Percentiles rank a stretch among this genome's conserved stretches.
Evolutionary conservation across 2,113 vertebrate species (phyloP).

Genomic region (Erythrocebus patas): DNA sequence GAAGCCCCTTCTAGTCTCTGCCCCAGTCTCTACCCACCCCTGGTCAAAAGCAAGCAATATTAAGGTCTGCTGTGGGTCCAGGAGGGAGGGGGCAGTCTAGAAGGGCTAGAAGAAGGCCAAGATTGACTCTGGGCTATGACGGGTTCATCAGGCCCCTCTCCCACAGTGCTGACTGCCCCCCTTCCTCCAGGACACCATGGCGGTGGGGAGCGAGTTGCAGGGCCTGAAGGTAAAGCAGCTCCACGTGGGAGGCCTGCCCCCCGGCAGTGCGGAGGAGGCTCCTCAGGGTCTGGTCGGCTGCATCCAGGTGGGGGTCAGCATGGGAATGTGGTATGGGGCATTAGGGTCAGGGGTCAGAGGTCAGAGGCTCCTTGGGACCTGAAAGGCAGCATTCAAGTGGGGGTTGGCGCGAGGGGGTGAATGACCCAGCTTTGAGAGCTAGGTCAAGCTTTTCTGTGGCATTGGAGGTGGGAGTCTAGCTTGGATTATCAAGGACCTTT

Average conservation of each 20-base stretch:
- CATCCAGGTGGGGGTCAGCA: conserved; percentile 89
- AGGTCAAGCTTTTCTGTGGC: not conserved
- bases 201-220: conserved; percentile 94
- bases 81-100: not conserved
- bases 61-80: not conserved
- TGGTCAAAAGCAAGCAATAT: not conserved
- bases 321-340: not conserved
- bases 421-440: not conserved
- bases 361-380: not conserved
- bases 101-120: not conserved
- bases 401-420: not conserved
- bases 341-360: not conserved
- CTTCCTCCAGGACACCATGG: conserved; percentile 90
- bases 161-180: not conserved
- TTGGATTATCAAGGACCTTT: not conserved
- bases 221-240: conserved; percentile 97
- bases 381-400: not conserved
- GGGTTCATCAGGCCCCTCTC: not conserved
- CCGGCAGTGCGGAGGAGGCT: conserved; percentile 86
- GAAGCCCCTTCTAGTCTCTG: not conserved
- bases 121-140: not conserved
- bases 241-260: conserved; percentile 93
- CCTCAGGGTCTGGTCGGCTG: conserved; percentile 95
- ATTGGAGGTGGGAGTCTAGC: not conserved
- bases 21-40: not conserved